These are phyloP conservation scores for Drosophila gunungcola DNA, from an alignment of 1,140 invertebrate genomes.

Conservation along the genomic window DNA sequence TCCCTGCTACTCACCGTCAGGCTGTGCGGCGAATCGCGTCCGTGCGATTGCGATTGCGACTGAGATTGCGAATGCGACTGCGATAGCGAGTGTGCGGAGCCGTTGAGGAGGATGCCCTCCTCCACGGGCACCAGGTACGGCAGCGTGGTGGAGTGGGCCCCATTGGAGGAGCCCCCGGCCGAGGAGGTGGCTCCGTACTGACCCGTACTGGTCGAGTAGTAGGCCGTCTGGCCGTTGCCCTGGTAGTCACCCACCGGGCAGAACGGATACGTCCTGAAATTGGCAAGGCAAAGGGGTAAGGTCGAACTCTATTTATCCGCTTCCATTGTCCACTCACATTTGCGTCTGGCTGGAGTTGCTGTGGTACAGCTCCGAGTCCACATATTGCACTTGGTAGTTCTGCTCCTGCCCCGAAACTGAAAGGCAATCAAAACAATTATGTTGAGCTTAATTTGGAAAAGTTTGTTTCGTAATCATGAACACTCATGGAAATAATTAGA, in stretches of 20 bases:
- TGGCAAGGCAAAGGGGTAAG: conserved; percentile 29
- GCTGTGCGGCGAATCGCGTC: conserved; percentile 90
- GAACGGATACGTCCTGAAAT: conserved; percentile 91
- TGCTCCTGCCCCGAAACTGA: conserved; percentile 86
- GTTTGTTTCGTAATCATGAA: not conserved
- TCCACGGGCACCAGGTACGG: conserved; percentile 87
- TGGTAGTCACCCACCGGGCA: conserved; percentile 92
- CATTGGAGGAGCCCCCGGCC: conserved; percentile 79
- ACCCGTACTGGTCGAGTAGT: conserved; percentile 85
- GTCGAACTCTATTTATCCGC: conserved; percentile 3
- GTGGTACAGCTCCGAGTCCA: conserved; percentile 88
- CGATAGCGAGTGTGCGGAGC: conserved; percentile 61
- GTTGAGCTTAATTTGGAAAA: not conserved
- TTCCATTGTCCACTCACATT: conserved; percentile 86
- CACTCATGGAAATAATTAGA: too few species aligned
- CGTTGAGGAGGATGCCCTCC: conserved; percentile 87
- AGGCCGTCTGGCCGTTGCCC: conserved; percentile 84
- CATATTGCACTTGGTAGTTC: conserved; percentile 89
- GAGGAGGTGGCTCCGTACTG: conserved; percentile 85
- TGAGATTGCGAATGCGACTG: conserved; percentile 76
- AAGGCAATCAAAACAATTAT: not conserved
- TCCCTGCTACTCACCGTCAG: conserved; percentile 83
- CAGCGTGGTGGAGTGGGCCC: conserved; percentile 88
- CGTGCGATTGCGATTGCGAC: conserved; percentile 87
- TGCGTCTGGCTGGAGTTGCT: conserved; percentile 86